phyloP scores from a whole-genome alignment of 2,113 vertebrate species.

The Cyrtonyx montezumae region DNA sequence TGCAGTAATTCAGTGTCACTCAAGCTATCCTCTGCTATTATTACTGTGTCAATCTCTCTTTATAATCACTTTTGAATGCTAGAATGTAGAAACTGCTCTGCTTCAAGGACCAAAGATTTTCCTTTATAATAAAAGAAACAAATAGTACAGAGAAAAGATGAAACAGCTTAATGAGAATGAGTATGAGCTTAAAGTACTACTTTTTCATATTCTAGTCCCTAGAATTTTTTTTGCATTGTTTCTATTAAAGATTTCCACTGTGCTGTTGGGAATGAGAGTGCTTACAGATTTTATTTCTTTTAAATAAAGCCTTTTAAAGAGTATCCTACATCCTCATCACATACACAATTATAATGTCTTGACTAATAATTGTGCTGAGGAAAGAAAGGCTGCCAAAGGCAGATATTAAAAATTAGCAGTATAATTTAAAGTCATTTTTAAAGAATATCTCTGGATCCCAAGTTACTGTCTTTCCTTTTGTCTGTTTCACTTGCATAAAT shows the following conservation, averaged over 20 bases:
- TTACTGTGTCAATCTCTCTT: not conserved
- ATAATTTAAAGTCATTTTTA: conserved; percentile 19
- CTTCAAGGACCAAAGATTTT: not conserved
- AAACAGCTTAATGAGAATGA: not conserved
- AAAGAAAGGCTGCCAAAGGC: conserved; percentile 31
- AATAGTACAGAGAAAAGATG: not conserved
- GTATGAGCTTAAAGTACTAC: not conserved
- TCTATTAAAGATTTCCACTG: conserved; percentile 3
- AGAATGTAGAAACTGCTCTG: not conserved
- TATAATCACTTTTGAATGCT: not conserved
- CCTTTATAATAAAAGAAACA: not conserved
- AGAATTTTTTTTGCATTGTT: conserved; percentile 33
- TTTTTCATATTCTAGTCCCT: not conserved
- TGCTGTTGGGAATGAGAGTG: conserved; percentile 26
- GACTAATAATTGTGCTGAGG: not conserved
- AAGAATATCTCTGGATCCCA: conserved; percentile 33
- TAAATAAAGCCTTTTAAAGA: conserved; percentile 44
- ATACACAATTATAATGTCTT: conserved; percentile 35
- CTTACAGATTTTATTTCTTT: conserved; percentile 53
- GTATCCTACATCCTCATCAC: not conserved
- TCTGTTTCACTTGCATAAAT: not conserved
- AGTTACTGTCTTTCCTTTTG: not conserved
- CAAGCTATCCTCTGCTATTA: not conserved
- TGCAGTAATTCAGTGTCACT: not conserved
- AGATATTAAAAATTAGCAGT: conserved; percentile 27